These are phyloP conservation scores for Cetonia aurata DNA, from an alignment of 2,888 invertebrate species.

Conservation along the genomic window DNA sequence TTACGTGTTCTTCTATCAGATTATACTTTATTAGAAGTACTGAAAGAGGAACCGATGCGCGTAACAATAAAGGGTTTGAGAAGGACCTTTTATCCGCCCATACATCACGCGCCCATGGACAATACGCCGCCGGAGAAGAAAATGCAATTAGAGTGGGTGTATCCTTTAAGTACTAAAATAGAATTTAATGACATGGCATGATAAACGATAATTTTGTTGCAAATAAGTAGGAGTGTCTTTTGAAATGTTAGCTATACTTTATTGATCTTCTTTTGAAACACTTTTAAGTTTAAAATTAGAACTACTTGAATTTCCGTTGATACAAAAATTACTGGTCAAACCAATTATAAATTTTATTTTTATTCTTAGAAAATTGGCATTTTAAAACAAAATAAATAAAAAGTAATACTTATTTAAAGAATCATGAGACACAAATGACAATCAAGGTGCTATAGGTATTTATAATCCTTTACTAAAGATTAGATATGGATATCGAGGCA, in stretches of 20 bases:
- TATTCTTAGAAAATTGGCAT: too few relatives aligned
- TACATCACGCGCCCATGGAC: slow-evolving; percentile 87
- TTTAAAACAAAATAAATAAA: too few relatives aligned
- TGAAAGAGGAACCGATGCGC: slow-evolving; percentile 87
- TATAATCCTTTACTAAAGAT: slow-evolving; percentile 42
- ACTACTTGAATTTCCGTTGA: too few relatives aligned
- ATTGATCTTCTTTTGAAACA: too few relatives aligned
- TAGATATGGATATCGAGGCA: slow-evolving; percentile 94
- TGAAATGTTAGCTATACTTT: too few relatives aligned
- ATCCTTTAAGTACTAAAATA: slow-evolving; percentile 68
- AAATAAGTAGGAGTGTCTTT: too few relatives aligned
- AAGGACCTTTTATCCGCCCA: slow-evolving; percentile 88
- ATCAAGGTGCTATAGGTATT: neutral
- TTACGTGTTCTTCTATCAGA: slow-evolving; percentile 67
- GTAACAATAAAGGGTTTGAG: slow-evolving; percentile 86
- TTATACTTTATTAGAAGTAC: slow-evolving; percentile 85
- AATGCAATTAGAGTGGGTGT: slow-evolving; percentile 94
- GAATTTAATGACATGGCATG: slow-evolving; percentile 44
- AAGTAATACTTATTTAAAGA: too few relatives aligned
- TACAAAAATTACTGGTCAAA: too few relatives aligned
- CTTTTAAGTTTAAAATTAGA: too few relatives aligned
- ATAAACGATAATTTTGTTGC: slow-evolving; percentile 42
- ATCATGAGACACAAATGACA: too few relatives aligned
- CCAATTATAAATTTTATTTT: too few relatives aligned
- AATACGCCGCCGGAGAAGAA: slow-evolving; percentile 91